Evolutionary conservation across 2,797 vertebrate genomes (phyloP).

Genomic region (Pipistrellus nathusii): DNA sequence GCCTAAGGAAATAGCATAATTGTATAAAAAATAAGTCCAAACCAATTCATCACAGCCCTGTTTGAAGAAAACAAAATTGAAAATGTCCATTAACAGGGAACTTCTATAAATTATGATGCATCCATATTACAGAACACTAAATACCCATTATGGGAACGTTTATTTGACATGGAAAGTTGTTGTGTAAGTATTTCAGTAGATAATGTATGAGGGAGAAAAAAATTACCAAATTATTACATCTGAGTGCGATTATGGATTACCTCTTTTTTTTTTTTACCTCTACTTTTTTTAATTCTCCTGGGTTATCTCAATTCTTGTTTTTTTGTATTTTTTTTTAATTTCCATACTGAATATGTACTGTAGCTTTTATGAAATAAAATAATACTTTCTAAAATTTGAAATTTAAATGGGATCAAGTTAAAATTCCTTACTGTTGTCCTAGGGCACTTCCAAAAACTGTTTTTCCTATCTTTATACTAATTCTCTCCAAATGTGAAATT

Average conservation of each 20-base stretch:
- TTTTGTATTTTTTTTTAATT: neutral
- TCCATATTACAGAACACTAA: slow-evolving; percentile 44
- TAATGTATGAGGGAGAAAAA: neutral
- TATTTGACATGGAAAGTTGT: neutral
- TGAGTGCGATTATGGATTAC: neutral
- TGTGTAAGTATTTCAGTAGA: slow-evolving; percentile 39
- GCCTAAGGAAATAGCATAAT: slow-evolving; percentile 1
- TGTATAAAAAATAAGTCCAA: neutral
- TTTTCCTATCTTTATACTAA: slow-evolving; percentile 6
- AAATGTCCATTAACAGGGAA: slow-evolving; percentile 15
- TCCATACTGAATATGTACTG: neutral
- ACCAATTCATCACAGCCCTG: slow-evolving; percentile 37
- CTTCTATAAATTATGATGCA: neutral
- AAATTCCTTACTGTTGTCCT: neutral
- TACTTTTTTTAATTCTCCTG: slow-evolving; percentile 38
- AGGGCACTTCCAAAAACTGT: neutral
- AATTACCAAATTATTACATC: neutral
- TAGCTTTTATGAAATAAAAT: slow-evolving; percentile 24
- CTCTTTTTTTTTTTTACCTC: neutral
- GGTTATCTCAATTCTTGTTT: neutral
- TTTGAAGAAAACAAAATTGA: slow-evolving; percentile 10
- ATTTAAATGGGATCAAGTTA: slow-evolving; percentile 36
- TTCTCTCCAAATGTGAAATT: neutral
- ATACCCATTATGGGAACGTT: neutral
- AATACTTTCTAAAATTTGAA: slow-evolving; percentile 51